These are phyloP conservation scores for Zaprionus ornatus DNA, from an alignment of 1,140 invertebrate genomes.

Conservation along the genomic window DNA sequence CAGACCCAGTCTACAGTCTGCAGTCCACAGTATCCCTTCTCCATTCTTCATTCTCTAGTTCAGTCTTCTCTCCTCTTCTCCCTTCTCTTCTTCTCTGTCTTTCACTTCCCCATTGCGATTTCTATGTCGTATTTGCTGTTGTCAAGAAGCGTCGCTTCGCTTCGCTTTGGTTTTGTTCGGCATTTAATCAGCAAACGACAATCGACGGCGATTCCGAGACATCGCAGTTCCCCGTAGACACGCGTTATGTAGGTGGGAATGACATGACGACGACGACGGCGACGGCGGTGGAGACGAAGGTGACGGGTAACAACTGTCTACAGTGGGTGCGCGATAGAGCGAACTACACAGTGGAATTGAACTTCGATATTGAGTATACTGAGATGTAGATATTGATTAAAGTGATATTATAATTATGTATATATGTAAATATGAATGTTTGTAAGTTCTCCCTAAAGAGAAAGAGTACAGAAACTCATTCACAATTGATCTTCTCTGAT, in stretches of 20 bases:
- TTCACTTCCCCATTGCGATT: slow-evolving; percentile 2
- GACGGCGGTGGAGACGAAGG: background rate
- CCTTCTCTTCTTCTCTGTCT: background rate
- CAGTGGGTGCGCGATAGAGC: background rate
- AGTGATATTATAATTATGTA: too few relatives aligned
- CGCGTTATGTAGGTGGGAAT: slow-evolving; percentile 20
- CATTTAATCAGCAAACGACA: slow-evolving; percentile 45
- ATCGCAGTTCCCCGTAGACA: slow-evolving; percentile 21
- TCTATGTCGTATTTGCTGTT: slow-evolving; percentile 28
- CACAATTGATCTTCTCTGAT: too few relatives aligned
- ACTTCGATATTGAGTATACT: background rate
- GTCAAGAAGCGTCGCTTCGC: slow-evolving; percentile 37
- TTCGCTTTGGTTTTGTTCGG: background rate
- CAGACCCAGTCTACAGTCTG: background rate
- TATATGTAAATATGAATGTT: too few relatives aligned
- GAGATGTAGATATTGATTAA: background rate
- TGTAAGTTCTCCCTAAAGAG: background rate
- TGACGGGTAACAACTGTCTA: background rate
- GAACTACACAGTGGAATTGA: background rate
- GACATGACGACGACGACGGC: background rate
- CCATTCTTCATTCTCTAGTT: too few relatives aligned
- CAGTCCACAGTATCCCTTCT: background rate
- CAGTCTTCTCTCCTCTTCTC: background rate
- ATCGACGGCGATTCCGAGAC: slow-evolving; percentile 35
- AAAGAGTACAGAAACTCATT: background rate